Evolutionary conservation across 2,113 vertebrate species (phyloP), one percentile per base, ranked within the genome.

Genomic region (Fulica atra): DNA sequence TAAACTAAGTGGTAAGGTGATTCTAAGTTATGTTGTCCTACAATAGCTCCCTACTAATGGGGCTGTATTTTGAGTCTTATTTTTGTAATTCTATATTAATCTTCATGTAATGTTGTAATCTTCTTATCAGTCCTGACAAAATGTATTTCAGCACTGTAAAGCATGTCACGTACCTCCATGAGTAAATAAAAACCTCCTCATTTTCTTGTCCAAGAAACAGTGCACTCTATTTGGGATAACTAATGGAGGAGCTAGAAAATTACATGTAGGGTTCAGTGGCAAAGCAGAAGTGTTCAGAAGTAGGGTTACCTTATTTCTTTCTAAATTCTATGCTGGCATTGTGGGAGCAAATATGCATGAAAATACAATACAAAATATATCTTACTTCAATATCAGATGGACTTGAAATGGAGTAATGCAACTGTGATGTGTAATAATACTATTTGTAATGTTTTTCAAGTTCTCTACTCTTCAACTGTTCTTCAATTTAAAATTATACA

Each of bases 151-250:
- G 19, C 13, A 63, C 26, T 76, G 16, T 29, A 13, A 80, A 61
- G 35, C 1, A 2, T 48, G 40, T 36, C 18, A 5, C 7, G 13
- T 68, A 28, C 8, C 12, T 63, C 17, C 33, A 7, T 0, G 25
- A 16, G 3, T 87, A 35, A 78, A 66, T 38, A 42, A 38, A 70
- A 48, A 2, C 5, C 6, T 40, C 7, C 40, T 78, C 0, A 1
- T 26, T 72, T 93, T 85, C 24, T 65, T 77, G 3, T 66, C 60
- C n/a, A 44, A 53, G 40, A 19, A 61, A 24, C 25, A 73, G 13
- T 44, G 26, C 16, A 38, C 16, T 69, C 17, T 36, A 0, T 86
- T 59, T 92, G 19, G 13, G 16, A 36, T 80, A 60, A 65, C 60
- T 65, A 59, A 29, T 42, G 16, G 21, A 59, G 21, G 28, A 89